Conservation (phyloP, 2,113 vertebrate species). For the Carlito syrichta region DNA sequence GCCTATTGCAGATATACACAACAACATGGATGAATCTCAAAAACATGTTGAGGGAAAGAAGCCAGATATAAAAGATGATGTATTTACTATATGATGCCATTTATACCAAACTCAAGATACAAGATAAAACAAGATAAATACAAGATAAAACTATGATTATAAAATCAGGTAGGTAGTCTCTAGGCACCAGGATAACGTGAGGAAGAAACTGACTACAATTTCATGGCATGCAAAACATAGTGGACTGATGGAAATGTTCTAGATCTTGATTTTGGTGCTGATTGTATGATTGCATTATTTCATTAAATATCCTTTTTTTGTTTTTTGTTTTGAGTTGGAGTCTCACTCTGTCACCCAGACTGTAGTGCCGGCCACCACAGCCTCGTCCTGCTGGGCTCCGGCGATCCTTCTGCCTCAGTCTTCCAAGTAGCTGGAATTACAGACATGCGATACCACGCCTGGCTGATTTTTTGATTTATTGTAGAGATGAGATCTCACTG, state of each 20-base stretch:
- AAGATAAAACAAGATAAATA: not conserved
- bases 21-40: not conserved
- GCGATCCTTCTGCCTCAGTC: no score
- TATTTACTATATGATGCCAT: accelerated
- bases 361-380: no score
- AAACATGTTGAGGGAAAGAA: not conserved
- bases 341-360: no score
- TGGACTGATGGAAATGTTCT: not conserved
- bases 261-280: not conserved
- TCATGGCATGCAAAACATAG: not conserved
- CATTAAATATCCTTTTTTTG: no score
- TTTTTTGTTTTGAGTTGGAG: no score
- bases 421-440: no score
- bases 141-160: not conserved
- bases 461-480: no score
- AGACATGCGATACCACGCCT: no score
- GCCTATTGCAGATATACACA: not conserved
- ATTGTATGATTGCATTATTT: not conserved
- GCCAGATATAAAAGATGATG: not conserved
- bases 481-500: no score
- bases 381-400: no score
- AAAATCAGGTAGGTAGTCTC: not conserved
- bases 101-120: not conserved
- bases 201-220: not conserved
- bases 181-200: not conserved